A percentile compares a stretch with the other conserved stretches of the same genome.
Conservation (phyloP, 2,113 vertebrate species). For the Archilochus colubris region DNA sequence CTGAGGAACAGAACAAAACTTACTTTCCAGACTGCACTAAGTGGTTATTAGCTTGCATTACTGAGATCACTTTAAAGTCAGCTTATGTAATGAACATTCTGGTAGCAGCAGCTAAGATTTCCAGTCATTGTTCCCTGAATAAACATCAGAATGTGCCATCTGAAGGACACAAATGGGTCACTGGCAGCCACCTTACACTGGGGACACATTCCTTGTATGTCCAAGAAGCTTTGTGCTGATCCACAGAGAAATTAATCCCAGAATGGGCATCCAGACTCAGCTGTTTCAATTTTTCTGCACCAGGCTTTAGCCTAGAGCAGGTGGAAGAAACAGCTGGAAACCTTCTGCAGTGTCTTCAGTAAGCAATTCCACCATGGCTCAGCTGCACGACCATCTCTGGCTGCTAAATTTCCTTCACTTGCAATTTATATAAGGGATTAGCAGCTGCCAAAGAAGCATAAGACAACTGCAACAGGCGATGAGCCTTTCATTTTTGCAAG, state of each 20-base stretch:
- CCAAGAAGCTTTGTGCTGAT: background rate
- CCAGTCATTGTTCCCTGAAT: background rate
- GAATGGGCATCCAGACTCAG: background rate
- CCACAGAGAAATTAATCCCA: background rate
- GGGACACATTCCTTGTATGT: background rate
- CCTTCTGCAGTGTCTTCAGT: constrained; percentile 24
- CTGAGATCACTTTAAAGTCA: background rate
- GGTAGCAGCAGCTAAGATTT: background rate
- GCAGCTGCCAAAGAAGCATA: background rate
- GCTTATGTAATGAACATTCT: background rate
- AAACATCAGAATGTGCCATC: background rate
- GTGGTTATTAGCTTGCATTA: background rate
- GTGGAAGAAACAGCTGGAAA: constrained; percentile 57
- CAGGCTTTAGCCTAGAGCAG: background rate
- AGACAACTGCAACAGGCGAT: constrained; percentile 44
- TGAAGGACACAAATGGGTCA: background rate
- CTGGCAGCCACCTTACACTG: background rate
- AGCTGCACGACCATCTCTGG: background rate
- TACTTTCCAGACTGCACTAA: background rate
- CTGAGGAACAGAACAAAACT: background rate
- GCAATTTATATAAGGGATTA: constrained; percentile 55
- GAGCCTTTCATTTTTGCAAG: background rate
- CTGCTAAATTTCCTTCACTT: constrained; percentile 43
- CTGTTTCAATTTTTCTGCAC: constrained; percentile 14
- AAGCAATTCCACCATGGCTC: background rate